Conservation (phyloP, 2,888 invertebrate species). For the Clepsis dumicolana region DNA sequence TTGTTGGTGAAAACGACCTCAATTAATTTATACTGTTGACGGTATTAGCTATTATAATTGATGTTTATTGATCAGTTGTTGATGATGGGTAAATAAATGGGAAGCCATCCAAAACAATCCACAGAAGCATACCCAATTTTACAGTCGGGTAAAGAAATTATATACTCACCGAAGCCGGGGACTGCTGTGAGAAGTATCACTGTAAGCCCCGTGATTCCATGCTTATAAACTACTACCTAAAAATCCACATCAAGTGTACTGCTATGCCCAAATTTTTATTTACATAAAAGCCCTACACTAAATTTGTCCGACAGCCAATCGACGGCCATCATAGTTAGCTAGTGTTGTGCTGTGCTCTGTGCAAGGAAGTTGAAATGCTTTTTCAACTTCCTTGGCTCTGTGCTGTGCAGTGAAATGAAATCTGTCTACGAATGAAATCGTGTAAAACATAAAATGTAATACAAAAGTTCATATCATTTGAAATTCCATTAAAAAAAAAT, state of each 20-base stretch:
- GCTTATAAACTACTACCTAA: slow-evolving; percentile 56
- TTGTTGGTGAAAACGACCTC: slow-evolving; percentile 42
- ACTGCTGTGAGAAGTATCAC: slow-evolving; percentile 61
- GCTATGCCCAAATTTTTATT: slow-evolving; percentile 62
- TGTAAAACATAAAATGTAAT: too few species aligned
- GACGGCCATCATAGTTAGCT: slow-evolving; percentile 42
- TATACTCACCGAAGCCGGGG: slow-evolving; percentile 70
- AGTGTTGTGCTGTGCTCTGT: slow-evolving; percentile 26
- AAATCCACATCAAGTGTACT: slow-evolving; percentile 62
- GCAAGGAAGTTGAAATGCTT: too few species aligned
- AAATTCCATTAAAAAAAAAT: too few species aligned
- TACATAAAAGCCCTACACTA: slow-evolving; percentile 57
- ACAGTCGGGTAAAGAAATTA: slow-evolving; percentile 52
- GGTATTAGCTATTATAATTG: slow-evolving; percentile 33
- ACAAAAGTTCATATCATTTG: too few species aligned
- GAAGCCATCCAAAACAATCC: slow-evolving; percentile 54
- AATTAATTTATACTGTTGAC: slow-evolving; percentile 23
- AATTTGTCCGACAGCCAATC: slow-evolving; percentile 42
- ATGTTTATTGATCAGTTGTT: slow-evolving; percentile 41
- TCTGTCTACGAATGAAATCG: too few species aligned
- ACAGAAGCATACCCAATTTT: slow-evolving; percentile 58
- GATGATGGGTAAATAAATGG: slow-evolving; percentile 48
- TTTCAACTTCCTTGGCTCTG: too few species aligned
- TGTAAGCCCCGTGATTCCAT: slow-evolving; percentile 75
- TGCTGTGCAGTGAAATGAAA: too few species aligned